A percentile compares a stretch with the other conserved stretches of the same genome.
These are phyloP conservation scores for Prionchulus punctatus DNA, from an alignment of 2,888 invertebrate species.

Conservation along the genomic window DNA sequence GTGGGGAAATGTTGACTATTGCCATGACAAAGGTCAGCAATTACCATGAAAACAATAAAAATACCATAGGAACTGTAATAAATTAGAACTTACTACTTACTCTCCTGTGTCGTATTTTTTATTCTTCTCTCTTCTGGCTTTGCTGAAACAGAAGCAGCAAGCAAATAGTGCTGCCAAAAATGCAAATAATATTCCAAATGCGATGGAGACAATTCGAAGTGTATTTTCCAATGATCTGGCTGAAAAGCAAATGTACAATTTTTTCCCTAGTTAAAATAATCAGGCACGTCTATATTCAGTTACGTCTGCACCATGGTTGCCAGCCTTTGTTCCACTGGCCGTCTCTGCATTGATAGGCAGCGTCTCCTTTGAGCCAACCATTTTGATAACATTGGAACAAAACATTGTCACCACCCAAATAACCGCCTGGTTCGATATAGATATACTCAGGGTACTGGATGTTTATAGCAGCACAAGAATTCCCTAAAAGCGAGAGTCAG, in stretches of 20 bases:
- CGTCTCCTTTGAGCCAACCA: constrained; percentile 8
- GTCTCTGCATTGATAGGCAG: constrained; percentile 1
- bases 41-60: no score
- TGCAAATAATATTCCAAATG: not conserved
- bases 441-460: constrained; percentile 31
- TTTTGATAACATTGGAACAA: constrained; percentile 4
- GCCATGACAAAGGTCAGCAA: no score
- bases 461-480: constrained; percentile 28
- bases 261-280: not conserved
- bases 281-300: not conserved
- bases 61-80: no score
- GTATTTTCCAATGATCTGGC: not conserved
- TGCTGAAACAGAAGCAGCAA: constrained; percentile 4
- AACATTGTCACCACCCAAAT: constrained; percentile 6
- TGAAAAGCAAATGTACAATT: not conserved
- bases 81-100: no score
- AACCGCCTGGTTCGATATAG: constrained; percentile 5
- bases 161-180: not conserved
- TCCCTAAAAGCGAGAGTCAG: no score
- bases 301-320: constrained; percentile 9
- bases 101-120: not conserved
- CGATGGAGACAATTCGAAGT: not conserved
- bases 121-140: not conserved
- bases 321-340: constrained; percentile 2
- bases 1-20: no score